A percentile compares a stretch with the other conserved stretches of the same genome.
These are phyloP conservation scores for Choloepus didactylus DNA, from an alignment of 2,797 vertebrate genomes.

Conservation along the genomic window DNA sequence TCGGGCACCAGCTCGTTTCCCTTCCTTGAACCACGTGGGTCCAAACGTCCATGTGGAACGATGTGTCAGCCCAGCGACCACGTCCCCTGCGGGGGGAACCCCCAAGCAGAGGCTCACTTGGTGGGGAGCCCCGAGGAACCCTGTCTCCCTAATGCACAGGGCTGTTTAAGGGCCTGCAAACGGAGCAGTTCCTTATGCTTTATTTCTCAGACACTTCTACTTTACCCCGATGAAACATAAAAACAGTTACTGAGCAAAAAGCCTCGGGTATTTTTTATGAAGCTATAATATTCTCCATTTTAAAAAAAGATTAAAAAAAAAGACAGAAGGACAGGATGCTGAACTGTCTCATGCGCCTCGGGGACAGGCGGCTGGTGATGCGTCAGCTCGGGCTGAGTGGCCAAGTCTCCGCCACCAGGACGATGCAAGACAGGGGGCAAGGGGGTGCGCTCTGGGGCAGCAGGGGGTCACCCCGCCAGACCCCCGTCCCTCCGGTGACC, in stretches of 20 bases:
- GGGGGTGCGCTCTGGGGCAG: rapidly evolving
- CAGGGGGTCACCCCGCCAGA: rapidly evolving
- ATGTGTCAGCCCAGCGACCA: rapidly evolving
- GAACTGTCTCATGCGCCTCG: neutral
- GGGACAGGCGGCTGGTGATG: rapidly evolving
- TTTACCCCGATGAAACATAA: conserved; percentile 80
- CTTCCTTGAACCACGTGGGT: neutral
- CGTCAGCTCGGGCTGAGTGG: rapidly evolving
- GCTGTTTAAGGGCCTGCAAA: neutral
- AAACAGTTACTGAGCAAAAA: conserved; percentile 78
- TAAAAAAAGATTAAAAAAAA: conserved; percentile 68
- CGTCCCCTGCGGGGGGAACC: rapidly evolving
- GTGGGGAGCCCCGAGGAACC: rapidly evolving
- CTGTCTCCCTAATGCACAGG: rapidly evolving
- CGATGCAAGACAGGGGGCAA: rapidly evolving
- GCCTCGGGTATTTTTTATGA: conserved; percentile 79
- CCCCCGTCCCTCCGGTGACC: neutral
- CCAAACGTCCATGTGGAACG: neutral
- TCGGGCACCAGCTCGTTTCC: neutral
- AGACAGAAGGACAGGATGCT: neutral
- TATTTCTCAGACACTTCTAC: conserved; percentile 67
- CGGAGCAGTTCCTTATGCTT: conserved; percentile 8
- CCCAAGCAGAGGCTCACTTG: rapidly evolving
- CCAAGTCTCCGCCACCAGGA: rapidly evolving
- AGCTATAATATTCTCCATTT: conserved; percentile 75